Conservation (phyloP, 2,113 vertebrate species). For the Todiramphus saurophagus region DNA sequence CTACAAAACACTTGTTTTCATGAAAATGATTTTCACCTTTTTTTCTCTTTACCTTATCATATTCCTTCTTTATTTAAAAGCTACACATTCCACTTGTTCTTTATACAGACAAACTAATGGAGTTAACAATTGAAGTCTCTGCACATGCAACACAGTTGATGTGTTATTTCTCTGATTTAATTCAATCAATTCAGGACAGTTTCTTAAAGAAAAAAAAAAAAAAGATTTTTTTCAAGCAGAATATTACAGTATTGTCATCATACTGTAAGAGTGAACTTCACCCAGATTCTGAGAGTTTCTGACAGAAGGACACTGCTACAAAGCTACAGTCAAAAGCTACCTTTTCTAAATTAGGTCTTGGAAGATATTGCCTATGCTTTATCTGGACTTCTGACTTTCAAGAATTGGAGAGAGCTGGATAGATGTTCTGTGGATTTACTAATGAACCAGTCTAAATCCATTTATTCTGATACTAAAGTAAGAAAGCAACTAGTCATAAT, state of each 20-base stretch:
- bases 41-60: not conserved
- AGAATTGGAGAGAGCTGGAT: rapidly evolving
- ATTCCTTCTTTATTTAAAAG: not conserved
- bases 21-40: not conserved
- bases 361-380: not conserved
- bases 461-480: not conserved
- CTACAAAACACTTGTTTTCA: not conserved
- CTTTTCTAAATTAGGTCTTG: not conserved
- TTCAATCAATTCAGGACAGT: not conserved
- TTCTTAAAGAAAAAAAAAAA: not conserved
- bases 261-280: not conserved
- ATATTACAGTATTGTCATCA: not conserved
- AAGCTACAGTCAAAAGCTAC: not conserved
- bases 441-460: not conserved
- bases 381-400: not conserved
- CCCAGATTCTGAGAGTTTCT: not conserved
- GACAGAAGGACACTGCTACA: not conserved
- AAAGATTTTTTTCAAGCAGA: not conserved
- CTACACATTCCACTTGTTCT: not conserved
- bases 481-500: conserved; percentile 56
- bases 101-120: not conserved
- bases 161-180: not conserved
- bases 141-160: not conserved
- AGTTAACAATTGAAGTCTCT: not conserved
- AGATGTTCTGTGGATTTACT: not conserved